phyloP scores from a whole-genome alignment of 2,888 invertebrate genomes.

The Drosophila dives region DNA sequence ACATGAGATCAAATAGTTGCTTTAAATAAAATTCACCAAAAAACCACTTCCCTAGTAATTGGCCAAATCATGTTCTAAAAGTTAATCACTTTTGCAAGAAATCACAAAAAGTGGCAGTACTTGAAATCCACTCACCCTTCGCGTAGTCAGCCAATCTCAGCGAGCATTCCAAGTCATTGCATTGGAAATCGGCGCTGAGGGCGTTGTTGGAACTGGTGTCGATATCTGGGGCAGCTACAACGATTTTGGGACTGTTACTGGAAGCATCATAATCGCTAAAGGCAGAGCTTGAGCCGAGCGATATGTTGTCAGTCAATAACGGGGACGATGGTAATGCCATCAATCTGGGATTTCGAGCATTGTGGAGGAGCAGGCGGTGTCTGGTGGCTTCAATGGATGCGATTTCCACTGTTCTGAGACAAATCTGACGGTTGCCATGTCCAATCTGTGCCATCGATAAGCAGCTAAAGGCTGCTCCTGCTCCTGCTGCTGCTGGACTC shows the following conservation, averaged over 20 bases:
- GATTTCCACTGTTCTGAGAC: constrained; percentile 3
- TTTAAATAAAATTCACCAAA: neutral
- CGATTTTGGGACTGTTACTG: constrained; percentile 1
- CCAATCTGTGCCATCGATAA: neutral
- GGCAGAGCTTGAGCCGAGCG: constrained; percentile 1
- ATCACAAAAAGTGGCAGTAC: neutral
- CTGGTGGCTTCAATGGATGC: constrained; percentile 1
- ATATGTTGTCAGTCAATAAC: neutral
- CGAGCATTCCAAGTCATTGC: constrained; percentile 6
- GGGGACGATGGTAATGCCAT: constrained; percentile 1
- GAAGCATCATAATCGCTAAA: constrained; percentile 1
- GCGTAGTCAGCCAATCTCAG: constrained; percentile 4
- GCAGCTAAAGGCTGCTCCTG: neutral
- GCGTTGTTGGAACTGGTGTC: neutral
- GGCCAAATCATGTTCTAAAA: neutral
- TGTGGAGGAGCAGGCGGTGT: constrained; percentile 9
- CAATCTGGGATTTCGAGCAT: neutral
- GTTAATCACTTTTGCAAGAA: neutral
- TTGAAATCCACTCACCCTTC: constrained; percentile 1
- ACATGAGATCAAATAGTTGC: neutral
- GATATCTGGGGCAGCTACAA: neutral
- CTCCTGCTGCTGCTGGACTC: neutral
- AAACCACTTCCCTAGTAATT: neutral
- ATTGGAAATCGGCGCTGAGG: neutral
- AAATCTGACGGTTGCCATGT: neutral